These are phyloP conservation scores for Alviniconcha strummeri DNA, from an alignment of 2,888 invertebrate species.

Conservation along the genomic window DNA sequence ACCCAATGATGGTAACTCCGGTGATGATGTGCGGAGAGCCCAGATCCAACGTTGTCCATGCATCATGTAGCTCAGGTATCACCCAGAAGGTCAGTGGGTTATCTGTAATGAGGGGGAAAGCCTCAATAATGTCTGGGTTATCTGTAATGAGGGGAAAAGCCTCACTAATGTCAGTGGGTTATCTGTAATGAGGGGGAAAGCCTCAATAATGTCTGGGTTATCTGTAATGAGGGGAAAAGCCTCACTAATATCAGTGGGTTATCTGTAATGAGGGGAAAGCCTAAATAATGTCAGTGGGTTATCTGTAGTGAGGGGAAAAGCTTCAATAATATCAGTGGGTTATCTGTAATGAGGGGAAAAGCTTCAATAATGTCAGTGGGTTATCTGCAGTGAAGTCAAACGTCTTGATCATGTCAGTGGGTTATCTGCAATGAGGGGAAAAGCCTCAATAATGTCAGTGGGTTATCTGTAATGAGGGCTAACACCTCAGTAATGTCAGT, in stretches of 20 bases:
- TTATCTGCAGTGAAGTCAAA: constrained; percentile 47
- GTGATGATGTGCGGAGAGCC: constrained; percentile 58
- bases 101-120: constrained; percentile 41
- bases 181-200: constrained; percentile 41
- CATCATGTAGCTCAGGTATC: constrained; percentile 59
- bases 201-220: constrained; percentile 41
- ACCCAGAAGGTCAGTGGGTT: constrained; percentile 61
- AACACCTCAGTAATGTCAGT: neutral
- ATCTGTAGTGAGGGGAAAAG: constrained; percentile 40
- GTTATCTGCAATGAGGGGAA: constrained; percentile 47
- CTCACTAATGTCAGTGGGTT: constrained; percentile 38
- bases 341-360: constrained; percentile 44
- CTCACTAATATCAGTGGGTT: constrained; percentile 39
- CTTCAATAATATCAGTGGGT: constrained; percentile 34
- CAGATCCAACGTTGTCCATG: constrained; percentile 64
- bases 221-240: constrained; percentile 40
- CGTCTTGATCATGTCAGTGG: constrained; percentile 6
- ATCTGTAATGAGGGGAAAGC: constrained; percentile 41
- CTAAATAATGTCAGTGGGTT: constrained; percentile 41
- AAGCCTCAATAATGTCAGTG: constrained; percentile 21
- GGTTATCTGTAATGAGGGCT: constrained; percentile 47
- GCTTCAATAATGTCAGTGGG: constrained; percentile 14
- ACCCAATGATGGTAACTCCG: constrained; percentile 63
- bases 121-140: constrained; percentile 41
- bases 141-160: constrained; percentile 40